Evolutionary conservation across 1,140 invertebrate genomes (phyloP).

Genomic region (Penaeus chinensis): DNA sequence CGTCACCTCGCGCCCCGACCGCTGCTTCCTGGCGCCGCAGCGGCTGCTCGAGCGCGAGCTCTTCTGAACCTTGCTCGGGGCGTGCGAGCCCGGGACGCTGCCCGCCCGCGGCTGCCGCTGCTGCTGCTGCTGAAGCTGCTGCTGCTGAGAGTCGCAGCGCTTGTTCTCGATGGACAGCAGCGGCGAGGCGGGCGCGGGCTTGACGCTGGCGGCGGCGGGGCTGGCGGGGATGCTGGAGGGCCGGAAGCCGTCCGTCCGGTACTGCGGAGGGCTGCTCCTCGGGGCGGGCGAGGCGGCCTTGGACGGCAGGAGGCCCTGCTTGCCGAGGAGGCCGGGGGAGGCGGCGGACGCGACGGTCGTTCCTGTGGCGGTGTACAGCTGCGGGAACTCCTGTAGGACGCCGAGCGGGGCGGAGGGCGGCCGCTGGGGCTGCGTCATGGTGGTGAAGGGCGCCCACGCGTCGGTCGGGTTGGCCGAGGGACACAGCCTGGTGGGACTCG

Average conservation of each 20-base stretch:
- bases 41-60: conserved; percentile 30
- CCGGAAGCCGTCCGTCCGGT: too few relatives aligned
- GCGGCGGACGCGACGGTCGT: neutral
- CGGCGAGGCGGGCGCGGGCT: conserved; percentile 1
- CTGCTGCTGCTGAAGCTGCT: neutral
- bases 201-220: neutral
- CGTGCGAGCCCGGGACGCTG: neutral
- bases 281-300: neutral
- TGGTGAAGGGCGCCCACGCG: conserved; percentile 39
- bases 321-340: neutral
- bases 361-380: conserved; percentile 18
- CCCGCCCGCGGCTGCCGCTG: conserved; percentile 16
- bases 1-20: conserved; percentile 35
- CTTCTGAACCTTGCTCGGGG: conserved; percentile 2
- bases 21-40: conserved; percentile 36
- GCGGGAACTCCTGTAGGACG: conserved; percentile 19
- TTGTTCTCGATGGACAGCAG: conserved; percentile 38
- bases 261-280: too few relatives aligned
- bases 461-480: neutral
- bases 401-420: neutral
- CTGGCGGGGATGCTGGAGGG: neutral
- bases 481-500: conserved; percentile 41
- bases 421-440: conserved; percentile 38
- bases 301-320: neutral
- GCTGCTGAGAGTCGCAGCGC: neutral